Evolutionary conservation across 1,140 invertebrate species (phyloP), one percentile per base, ranked within the genome.

Genomic region (Triops cancriformis): DNA sequence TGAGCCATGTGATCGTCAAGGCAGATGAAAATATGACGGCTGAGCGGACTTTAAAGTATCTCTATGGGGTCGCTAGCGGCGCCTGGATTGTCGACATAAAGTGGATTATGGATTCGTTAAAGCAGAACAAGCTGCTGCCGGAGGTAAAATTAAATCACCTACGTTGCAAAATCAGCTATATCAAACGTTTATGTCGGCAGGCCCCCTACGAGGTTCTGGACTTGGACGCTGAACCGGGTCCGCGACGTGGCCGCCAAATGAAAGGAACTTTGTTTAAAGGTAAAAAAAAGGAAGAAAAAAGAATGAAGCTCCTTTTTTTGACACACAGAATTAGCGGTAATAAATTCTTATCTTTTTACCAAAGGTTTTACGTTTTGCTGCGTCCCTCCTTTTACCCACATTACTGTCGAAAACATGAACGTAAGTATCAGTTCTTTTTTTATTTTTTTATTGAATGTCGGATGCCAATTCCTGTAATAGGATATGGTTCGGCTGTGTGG

Each of bases 71-170:
- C 14, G 51, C 51, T 14, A 64, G 51, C 31, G 51, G 51, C 14
- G 51, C 51, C 51, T 64, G 51, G 51, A n/a, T 64, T n/a, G 51
- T 64, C 23, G 51, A 64, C n/a, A 64, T 64, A 6, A 64, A 64
- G 51, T 64, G 51, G 51, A 64, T 64, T 64, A 64, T 23, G 51
- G 51, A 64, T 64, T 64, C 51, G 51, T 14, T 64, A 6, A 23
- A 64, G 23, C 18, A 64, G 14, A 18, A 18, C 51, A 64, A 64
- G 51, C 51, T 64, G 31, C 31, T 64, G 51, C 51, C 51, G 18
- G 51, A 64, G 51, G 51, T 64, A 64, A 23, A 12, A 14, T 64
- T 37, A 37, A 37, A 37, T 37, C 7, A 2, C 31, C 31, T 4
- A 7, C 31, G 31, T 37, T 37, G 31, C 31, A 37, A 37, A 37